phyloP scores from a whole-genome alignment of 2,888 invertebrate species.

The Thysanoteuthis rhombus region DNA sequence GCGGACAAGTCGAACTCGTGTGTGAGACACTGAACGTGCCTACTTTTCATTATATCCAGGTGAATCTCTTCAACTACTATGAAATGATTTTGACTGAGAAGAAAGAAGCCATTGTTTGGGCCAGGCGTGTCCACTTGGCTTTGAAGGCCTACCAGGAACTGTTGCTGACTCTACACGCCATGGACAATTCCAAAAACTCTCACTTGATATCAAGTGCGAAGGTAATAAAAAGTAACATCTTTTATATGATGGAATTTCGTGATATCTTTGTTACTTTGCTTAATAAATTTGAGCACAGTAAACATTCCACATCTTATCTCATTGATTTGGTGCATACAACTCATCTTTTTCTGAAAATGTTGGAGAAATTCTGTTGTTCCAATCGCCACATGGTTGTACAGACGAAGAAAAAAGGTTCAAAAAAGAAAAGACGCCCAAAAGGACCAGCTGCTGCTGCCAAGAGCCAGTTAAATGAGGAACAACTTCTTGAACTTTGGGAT shows the following conservation, averaged over 20 bases:
- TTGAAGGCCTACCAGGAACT: constrained; percentile 84
- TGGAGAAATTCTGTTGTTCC: constrained; percentile 75
- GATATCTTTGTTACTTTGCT: constrained; percentile 86
- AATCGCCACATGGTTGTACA: constrained; percentile 62
- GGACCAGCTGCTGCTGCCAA: neutral
- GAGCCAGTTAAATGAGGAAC: constrained; percentile 45
- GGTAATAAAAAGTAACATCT: constrained; percentile 77
- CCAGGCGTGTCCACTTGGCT: constrained; percentile 82
- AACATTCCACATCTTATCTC: constrained; percentile 85
- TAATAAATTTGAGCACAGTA: constrained; percentile 83
- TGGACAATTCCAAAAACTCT: constrained; percentile 81
- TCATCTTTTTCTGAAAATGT: constrained; percentile 89
- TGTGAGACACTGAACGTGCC: constrained; percentile 92
- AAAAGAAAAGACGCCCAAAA: constrained; percentile 51
- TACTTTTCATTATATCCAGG: constrained; percentile 93
- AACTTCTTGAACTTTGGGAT: constrained; percentile 68
- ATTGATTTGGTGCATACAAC: constrained; percentile 88
- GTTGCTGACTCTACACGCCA: constrained; percentile 81
- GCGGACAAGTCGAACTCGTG: constrained; percentile 87
- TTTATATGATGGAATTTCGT: constrained; percentile 93
- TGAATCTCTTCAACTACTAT: constrained; percentile 83
- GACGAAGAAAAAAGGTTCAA: constrained; percentile 68
- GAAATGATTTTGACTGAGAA: constrained; percentile 88
- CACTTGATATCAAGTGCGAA: constrained; percentile 82
- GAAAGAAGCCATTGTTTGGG: constrained; percentile 84